Evolutionary conservation across 1,140 invertebrate species (phyloP).

Genomic region (Caenorhabditis inopinata): DNA sequence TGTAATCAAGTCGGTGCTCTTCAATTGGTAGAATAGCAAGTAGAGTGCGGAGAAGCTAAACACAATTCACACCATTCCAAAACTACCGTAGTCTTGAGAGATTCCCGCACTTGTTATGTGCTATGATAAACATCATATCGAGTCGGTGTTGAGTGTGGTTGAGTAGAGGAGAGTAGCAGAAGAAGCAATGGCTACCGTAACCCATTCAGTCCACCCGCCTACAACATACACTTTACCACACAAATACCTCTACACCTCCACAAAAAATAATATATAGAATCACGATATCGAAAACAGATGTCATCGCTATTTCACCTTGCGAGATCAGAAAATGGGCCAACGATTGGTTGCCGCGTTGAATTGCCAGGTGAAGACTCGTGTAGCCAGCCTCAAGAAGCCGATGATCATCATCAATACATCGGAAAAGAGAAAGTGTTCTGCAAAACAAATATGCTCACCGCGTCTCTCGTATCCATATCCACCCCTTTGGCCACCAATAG

Average conservation of each 20-base stretch:
- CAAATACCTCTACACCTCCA: no score
- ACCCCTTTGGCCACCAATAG: neutral
- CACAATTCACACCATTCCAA: slow-evolving; percentile 18
- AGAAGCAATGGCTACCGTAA: neutral
- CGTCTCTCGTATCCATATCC: neutral
- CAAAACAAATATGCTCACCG: no score
- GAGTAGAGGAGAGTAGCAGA: neutral
- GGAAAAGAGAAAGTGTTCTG: neutral
- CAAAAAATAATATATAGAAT: neutral
- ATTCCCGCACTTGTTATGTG: slow-evolving; percentile 20
- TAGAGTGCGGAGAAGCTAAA: neutral
- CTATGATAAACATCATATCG: slow-evolving; percentile 28
- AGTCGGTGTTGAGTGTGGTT: neutral
- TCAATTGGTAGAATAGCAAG: neutral
- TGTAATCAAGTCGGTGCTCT: slow-evolving; percentile 22
- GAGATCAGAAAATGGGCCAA: slow-evolving; percentile 28
- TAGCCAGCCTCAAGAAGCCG: slow-evolving; percentile 14
- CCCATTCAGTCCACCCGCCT: neutral
- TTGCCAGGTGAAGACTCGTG: slow-evolving; percentile 21
- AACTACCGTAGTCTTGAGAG: slow-evolving; percentile 11
- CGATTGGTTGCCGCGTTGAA: slow-evolving; percentile 19
- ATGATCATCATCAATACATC: neutral
- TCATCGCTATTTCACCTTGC: neutral
- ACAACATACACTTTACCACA: neutral
- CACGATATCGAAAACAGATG: slow-evolving; percentile 13